These are phyloP conservation scores for Drosophila robusta DNA, from an alignment of 2,888 invertebrate genomes.

Conservation along the genomic window DNA sequence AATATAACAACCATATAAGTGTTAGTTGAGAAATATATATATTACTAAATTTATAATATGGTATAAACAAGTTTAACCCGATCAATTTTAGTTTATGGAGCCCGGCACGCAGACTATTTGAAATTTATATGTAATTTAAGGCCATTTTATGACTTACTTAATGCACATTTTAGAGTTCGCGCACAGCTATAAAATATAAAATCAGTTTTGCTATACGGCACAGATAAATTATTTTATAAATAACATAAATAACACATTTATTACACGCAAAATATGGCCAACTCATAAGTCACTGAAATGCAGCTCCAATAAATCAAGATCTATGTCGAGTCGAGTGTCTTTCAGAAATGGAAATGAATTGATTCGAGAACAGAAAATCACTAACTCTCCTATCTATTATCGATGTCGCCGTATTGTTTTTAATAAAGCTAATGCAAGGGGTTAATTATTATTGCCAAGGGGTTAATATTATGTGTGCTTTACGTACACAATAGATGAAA, in stretches of 20 bases:
- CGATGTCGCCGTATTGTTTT: slow-evolving; percentile 26
- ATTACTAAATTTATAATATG: slow-evolving; percentile 20
- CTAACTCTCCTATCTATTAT: slow-evolving; percentile 5
- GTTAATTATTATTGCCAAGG: slow-evolving; percentile 51
- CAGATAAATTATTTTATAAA: slow-evolving; percentile 47
- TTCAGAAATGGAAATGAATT: slow-evolving; percentile 13
- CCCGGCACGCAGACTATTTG: slow-evolving; percentile 15
- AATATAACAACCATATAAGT: slow-evolving; percentile 1
- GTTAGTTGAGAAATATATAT: slow-evolving; percentile 11
- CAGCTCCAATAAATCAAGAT: slow-evolving; percentile 12
- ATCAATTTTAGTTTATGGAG: slow-evolving; percentile 33
- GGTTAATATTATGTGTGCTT: slow-evolving; percentile 55
- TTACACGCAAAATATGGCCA: slow-evolving; percentile 10
- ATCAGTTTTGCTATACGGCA: slow-evolving; percentile 15
- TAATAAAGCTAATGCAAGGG: slow-evolving; percentile 70
- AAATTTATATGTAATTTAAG: slow-evolving; percentile 33
- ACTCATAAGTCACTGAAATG: slow-evolving; percentile 18
- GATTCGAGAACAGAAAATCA: slow-evolving; percentile 12
- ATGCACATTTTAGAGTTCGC: slow-evolving; percentile 34
- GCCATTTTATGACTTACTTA: slow-evolving; percentile 49
- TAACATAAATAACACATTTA: slow-evolving; percentile 23
- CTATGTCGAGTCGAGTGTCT: slow-evolving; percentile 14
- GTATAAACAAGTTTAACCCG: slow-evolving; percentile 26
- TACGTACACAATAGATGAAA: slow-evolving; percentile 54
- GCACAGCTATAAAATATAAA: slow-evolving; percentile 32